A percentile compares a stretch with the other conserved stretches of the same genome.
These are phyloP conservation scores for Nemopilema nomurai DNA, from an alignment of 30 jellyfish, hydroid and myxozoan species.

Conservation along the genomic window DNA sequence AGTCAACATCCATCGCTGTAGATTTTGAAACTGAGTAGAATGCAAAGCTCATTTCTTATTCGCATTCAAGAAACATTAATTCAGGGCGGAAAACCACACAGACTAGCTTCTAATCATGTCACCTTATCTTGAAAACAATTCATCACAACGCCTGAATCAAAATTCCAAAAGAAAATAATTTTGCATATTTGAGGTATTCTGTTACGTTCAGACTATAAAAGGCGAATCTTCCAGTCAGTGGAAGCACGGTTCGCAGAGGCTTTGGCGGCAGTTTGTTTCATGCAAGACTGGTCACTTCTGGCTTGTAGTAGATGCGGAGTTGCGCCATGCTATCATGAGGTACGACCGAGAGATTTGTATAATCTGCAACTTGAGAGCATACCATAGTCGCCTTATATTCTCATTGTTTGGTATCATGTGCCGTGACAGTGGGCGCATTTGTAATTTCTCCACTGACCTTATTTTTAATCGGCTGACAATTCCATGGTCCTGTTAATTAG, in stretches of 20 bases:
- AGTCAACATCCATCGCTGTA: not conserved
- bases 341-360: too few relatives aligned
- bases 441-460: too few relatives aligned
- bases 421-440: too few relatives aligned
- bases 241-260: not conserved
- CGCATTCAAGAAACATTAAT: not conserved
- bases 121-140: not conserved
- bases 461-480: too few relatives aligned
- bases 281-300: too few relatives aligned
- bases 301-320: too few relatives aligned
- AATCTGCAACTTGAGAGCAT: too few relatives aligned
- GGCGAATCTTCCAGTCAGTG: not conserved
- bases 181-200: not conserved
- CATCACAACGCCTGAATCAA: not conserved
- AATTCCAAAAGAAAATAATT: not conserved
- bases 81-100: not conserved
- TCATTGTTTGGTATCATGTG: too few relatives aligned
- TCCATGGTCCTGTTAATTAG: too few relatives aligned
- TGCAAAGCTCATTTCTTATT: not conserved
- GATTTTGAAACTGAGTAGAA: not conserved
- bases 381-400: too few relatives aligned
- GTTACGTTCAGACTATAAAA: not conserved
- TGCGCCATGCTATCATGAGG: too few relatives aligned
- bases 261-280: not conserved
- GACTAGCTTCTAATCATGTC: not conserved